Evolutionary conservation across 2,113 vertebrate genomes (phyloP), one percentile per base, ranked within the genome.

Genomic region (Laticauda laticaudata): DNA sequence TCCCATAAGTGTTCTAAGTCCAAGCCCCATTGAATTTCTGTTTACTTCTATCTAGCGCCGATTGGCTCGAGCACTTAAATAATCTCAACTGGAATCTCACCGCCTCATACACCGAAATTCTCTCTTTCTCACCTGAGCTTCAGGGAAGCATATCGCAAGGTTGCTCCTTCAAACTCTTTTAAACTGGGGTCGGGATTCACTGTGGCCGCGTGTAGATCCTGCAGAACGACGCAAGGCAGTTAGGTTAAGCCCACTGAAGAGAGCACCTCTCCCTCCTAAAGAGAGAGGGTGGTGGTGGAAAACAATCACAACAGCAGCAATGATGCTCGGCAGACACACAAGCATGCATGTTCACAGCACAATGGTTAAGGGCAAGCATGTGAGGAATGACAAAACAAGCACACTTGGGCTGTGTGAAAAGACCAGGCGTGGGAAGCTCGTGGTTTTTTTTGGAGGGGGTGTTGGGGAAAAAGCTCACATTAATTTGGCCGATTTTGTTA

Each of bases 151-250:
- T 99, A 99, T 93, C 99, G 99, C 14, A 99, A 97, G 0, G 99
- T 99, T 2, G 99, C 99, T 94, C 98, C 99, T 97, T 99, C 98
- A 95, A 99, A 99, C 51, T 99, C 99, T 96, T 99, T 99, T 88
- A 99, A 98, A 96, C 99, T 99, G 92, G 99, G 98, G 92, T 99
- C 99, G 9, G 99, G 98, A 94, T 99, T 98, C 92, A 99, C 98
- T 5, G 99, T 98, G 94, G 99, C 98, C 93, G 98, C 99, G 43
- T 99, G 99, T 91, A 99, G 97, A 94, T 99, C 98, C 99, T 99
- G 95, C 61, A 96, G 94, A 15, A 7, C 1, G 21, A 85, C 1
- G 43, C 97, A 0, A 95, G 95, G 97, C 24, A 96, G 5, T 12
- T 51, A 48, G 48, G 48, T 88, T 97, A 93, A 97, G 51, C n/a